Percentiles rank a stretch among this genome's conserved stretches.
Conservation (phyloP, 2,113 vertebrate species). For the Lepisosteus osseus region DNA sequence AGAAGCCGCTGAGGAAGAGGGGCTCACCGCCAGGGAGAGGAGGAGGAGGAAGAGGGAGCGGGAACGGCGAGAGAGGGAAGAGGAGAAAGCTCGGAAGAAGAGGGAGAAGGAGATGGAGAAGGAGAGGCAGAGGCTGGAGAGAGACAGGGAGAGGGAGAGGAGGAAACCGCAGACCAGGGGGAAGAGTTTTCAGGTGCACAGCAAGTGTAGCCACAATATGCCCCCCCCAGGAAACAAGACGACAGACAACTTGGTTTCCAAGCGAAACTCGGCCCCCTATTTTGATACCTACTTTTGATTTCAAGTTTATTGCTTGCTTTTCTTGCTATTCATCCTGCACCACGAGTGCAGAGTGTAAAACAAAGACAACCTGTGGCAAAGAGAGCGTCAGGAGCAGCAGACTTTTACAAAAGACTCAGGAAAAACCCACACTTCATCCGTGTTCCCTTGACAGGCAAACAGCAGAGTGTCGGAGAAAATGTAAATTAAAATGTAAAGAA, state of each 20-base stretch:
- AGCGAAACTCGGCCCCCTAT: conserved; percentile 53
- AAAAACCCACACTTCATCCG: too few species aligned
- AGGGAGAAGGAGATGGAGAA: conserved; percentile 53
- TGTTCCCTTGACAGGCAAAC: too few species aligned
- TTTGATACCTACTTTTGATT: conserved; percentile 73
- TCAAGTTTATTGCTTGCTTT: too few species aligned
- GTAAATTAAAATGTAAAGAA: too few species aligned
- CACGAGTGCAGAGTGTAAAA: too few species aligned
- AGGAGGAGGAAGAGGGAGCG: conserved; percentile 56
- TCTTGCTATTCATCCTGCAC: too few species aligned
- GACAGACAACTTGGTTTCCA: conserved; percentile 34
- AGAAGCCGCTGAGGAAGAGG: conserved; percentile 38
- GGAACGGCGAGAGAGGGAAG: conserved; percentile 59
- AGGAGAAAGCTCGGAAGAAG: conserved; percentile 57
- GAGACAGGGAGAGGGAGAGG: conserved; percentile 37
- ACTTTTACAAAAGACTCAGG: too few species aligned
- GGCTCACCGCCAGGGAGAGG: conserved; percentile 57
- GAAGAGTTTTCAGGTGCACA: conserved; percentile 69
- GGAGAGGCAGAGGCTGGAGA: conserved; percentile 21
- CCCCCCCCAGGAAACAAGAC: conserved; percentile 15
- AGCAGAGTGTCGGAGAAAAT: too few species aligned
- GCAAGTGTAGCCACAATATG: not conserved
- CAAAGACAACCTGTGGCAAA: too few species aligned
- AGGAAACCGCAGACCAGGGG: conserved; percentile 70
- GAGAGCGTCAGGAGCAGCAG: too few species aligned